A percentile compares a stretch with the other conserved stretches of the same genome.
Evolutionary conservation across 2,888 invertebrate genomes (phyloP).

Genomic region (Pegoplata infirma): DNA sequence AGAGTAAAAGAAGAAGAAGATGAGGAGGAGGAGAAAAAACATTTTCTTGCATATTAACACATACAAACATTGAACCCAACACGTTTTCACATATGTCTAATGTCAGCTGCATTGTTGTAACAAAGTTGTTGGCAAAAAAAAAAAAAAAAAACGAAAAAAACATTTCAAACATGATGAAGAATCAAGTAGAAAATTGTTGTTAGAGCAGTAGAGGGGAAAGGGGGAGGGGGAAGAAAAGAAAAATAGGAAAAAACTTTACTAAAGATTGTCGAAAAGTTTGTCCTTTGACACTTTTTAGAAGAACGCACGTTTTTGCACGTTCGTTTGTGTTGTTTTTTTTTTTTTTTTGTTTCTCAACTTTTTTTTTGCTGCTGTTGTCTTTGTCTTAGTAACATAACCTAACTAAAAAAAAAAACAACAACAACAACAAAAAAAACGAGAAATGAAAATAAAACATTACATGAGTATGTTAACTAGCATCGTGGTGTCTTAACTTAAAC

Average conservation of each 20-base stretch:
- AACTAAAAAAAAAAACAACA: neutral
- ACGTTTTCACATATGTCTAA: constrained; percentile 59
- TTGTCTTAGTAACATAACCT: constrained; percentile 21
- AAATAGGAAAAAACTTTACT: constrained; percentile 35
- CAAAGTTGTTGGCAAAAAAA: constrained; percentile 37
- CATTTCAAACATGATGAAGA: constrained; percentile 10
- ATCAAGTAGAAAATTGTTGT: neutral
- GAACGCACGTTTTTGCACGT: constrained; percentile 33
- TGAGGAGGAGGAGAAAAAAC: neutral
- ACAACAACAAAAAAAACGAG: neutral
- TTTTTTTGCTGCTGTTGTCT: constrained; percentile 1
- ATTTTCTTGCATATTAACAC: constrained; percentile 50
- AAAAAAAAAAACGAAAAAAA: neutral
- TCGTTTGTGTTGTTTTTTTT: constrained; percentile 22
- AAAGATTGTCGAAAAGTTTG: constrained; percentile 57
- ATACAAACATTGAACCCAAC: constrained; percentile 51
- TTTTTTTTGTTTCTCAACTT: too few relatives aligned
- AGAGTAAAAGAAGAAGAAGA: neutral
- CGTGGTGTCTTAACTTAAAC: constrained; percentile 61
- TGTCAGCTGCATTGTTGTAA: constrained; percentile 60
- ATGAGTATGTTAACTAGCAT: constrained; percentile 59
- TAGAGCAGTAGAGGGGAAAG: too few relatives aligned
- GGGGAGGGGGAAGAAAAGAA: too few relatives aligned
- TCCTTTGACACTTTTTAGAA: constrained; percentile 50
- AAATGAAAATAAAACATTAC: constrained; percentile 44